A percentile compares a stretch with the other conserved stretches of the same genome.
phyloP scores from a whole-genome alignment of 2,797 vertebrate genomes.

The Botia kubotai region DNA sequence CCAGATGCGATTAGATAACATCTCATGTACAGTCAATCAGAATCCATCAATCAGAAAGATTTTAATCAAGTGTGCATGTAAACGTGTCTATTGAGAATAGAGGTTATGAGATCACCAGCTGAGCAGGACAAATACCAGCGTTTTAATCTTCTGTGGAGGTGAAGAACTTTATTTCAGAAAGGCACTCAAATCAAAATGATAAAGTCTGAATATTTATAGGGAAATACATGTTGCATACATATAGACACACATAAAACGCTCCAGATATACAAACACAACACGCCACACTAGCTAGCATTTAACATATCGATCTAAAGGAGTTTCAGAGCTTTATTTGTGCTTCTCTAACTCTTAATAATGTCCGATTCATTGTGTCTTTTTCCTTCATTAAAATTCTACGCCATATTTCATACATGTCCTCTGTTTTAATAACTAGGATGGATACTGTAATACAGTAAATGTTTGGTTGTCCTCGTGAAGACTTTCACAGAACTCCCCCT shows the following conservation, averaged over 20 bases:
- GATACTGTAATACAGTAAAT: constrained; percentile 35
- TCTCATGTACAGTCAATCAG: too few relatives aligned
- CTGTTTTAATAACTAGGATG: constrained; percentile 20
- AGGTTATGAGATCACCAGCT: background rate
- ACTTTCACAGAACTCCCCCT: constrained; percentile 37
- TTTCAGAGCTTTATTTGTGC: constrained; percentile 42
- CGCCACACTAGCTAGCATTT: constrained; percentile 50
- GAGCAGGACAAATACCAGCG: background rate
- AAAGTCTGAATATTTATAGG: constrained; percentile 63
- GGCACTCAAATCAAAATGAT: constrained; percentile 82
- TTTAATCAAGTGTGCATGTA: too few relatives aligned
- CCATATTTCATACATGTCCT: constrained; percentile 30
- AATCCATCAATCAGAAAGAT: too few relatives aligned
- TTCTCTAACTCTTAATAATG: background rate
- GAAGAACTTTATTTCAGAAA: constrained; percentile 83
- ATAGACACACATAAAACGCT: constrained; percentile 58
- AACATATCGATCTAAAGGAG: constrained; percentile 42
- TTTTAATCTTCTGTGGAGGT: constrained; percentile 67
- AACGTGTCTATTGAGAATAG: background rate
- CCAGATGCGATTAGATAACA: too few relatives aligned
- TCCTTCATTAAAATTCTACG: constrained; percentile 14
- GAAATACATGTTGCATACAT: constrained; percentile 32
- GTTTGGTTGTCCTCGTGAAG: constrained; percentile 44
- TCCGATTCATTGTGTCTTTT: constrained; percentile 18
- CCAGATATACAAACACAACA: constrained; percentile 56